Base-by-base conservation (phyloP, 2,888 invertebrate species). In the Uloborus plumipes region DNA sequence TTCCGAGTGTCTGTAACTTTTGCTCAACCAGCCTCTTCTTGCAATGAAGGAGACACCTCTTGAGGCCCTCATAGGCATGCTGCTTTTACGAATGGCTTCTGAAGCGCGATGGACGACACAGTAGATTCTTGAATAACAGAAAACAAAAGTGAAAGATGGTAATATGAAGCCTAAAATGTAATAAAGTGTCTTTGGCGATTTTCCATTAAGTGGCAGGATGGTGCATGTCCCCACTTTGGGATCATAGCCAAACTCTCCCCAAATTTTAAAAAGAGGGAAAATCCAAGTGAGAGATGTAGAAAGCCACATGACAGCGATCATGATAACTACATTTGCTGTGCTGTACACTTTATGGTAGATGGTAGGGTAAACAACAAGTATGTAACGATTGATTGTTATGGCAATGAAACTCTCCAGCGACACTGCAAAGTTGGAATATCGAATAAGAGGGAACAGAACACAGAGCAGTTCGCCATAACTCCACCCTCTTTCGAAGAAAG, bases 371-470 rank as follows among this genome's bases (percentile, higher is more conserved):
- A 75, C 78, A 6, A 86, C 80, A 9, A 83, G 58, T 22, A 84
- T 90, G 90, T 88, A 95, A 94, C 95, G 93, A 90, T 95, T 96
- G 81, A 96, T 90, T 49, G 95, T 95, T 86, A 96, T 95, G 86
- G 95, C 95, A 71, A 95, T 95, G 94, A 96, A 95, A 87, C 94
- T 95, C 84, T 95, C 91, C 53, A 96, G 90, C 0, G 95, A 95
- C 4, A 95, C 94, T 0, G 95, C 95, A 71, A 95, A 95, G 88
- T 96, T 96, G 81, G 95, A 95, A 88, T 96, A 96, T 90, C 96
- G 95, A 86, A 96, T 92, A 86, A 96, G 93, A 0, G 95, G 95
- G 90, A 95, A 96, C 89, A 95, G 91, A 90, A 93, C 93, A 88
- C 95, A 96, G 51, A 95, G 91, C 1, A 92, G 91, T 22, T 92